Evolutionary conservation across 35 echinoderm and acorn worm species (phyloP).

Genomic region (Lytechinus pictus): DNA sequence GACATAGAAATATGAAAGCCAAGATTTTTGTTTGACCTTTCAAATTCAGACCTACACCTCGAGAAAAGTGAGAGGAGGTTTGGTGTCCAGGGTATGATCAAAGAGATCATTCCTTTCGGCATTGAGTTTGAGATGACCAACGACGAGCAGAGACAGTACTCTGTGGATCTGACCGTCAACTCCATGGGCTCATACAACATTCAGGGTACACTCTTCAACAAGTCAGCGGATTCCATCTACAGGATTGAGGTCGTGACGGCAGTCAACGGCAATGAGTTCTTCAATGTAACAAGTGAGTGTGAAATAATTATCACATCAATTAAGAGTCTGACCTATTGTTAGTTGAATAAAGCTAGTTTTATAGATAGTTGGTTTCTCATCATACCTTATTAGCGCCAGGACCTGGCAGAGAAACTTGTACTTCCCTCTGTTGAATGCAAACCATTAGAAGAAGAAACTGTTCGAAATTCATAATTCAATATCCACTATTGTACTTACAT

Average conservation of each 20-base stretch:
- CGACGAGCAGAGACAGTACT: background rate
- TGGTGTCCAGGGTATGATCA: conserved; percentile 19
- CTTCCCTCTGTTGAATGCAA: too few species aligned
- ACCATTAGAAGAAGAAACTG: too few species aligned
- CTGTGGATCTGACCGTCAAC: background rate
- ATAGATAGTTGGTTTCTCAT: too few species aligned
- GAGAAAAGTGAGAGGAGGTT: background rate
- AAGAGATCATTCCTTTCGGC: conserved; percentile 33
- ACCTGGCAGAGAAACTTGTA: too few species aligned
- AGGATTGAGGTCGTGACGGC: background rate
- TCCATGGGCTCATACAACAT: conserved; percentile 14
- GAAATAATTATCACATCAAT: background rate
- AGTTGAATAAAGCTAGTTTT: too few species aligned
- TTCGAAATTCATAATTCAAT: too few species aligned
- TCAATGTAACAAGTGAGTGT: conserved; percentile 8
- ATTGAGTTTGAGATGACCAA: background rate
- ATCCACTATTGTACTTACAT: too few species aligned
- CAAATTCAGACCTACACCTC: background rate
- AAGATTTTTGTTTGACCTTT: background rate
- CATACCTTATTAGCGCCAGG: too few species aligned
- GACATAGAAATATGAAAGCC: too few species aligned
- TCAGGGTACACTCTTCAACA: background rate
- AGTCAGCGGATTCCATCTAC: background rate
- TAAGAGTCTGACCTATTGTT: background rate
- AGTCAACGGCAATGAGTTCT: conserved; percentile 4